A percentile compares a stretch with the other conserved stretches of the same genome.
phyloP scores from a whole-genome alignment of 1,140 invertebrate species.

The Drosophila jambulina region DNA sequence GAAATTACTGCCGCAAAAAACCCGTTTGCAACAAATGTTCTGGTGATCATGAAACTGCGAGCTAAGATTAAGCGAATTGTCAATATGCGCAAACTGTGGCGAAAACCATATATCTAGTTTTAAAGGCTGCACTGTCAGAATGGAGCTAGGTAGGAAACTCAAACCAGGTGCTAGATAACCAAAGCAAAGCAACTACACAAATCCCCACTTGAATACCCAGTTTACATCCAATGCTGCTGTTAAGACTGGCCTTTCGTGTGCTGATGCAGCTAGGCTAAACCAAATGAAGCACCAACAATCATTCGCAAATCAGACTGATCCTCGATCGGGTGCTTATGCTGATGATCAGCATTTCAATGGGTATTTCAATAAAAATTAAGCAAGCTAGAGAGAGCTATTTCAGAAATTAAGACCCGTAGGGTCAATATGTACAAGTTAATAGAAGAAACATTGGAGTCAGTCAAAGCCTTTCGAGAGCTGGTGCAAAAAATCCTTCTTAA shows the following conservation, averaged over 20 bases:
- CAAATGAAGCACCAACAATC: constrained; percentile 13
- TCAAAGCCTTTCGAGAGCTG: no score
- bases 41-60: no score
- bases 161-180: constrained; percentile 16
- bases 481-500: no score
- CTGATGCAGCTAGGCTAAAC: no score
- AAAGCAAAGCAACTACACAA: not conserved
- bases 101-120: constrained; percentile 19
- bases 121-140: constrained; percentile 14
- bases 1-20: no score
- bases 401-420: constrained; percentile 9
- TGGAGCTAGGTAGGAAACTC: constrained; percentile 18
- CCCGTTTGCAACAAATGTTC: no score
- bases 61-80: no score
- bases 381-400: constrained; percentile 11
- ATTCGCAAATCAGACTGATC: constrained; percentile 6
- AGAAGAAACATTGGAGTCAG: no score
- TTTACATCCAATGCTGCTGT: constrained; percentile 7
- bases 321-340: constrained; percentile 10
- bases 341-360: constrained; percentile 7
- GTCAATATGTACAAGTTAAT: no score
- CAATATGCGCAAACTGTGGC: constrained; percentile 25
- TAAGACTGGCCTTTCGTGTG: constrained; percentile 7
- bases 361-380: constrained; percentile 1
- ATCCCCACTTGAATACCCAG: constrained; percentile 6